These are phyloP conservation scores for Porites rus DNA, from an alignment of 92 coral and sea anemone genomes.

Conservation along the genomic window DNA sequence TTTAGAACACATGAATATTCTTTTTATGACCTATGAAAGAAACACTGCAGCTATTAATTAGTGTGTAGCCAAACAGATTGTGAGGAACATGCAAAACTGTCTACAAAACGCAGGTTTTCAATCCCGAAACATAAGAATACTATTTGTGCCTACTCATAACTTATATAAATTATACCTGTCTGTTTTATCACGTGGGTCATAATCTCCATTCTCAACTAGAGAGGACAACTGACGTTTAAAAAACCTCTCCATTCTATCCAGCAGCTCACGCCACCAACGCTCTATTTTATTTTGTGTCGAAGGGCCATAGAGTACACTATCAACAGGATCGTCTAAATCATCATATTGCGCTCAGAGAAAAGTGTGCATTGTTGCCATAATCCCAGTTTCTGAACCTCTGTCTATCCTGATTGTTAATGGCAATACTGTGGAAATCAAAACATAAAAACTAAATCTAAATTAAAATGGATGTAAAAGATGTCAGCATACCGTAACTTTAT, in stretches of 20 bases:
- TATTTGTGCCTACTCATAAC: too few species aligned
- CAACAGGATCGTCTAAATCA: constrained; percentile 61
- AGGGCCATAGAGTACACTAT: constrained; percentile 69
- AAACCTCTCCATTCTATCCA: constrained; percentile 72
- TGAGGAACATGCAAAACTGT: too few species aligned
- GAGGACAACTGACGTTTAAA: constrained; percentile 62
- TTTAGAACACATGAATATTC: too few species aligned
- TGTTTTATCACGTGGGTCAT: too few species aligned
- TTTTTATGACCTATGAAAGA: too few species aligned
- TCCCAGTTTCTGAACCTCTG: constrained; percentile 75
- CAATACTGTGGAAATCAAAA: too few species aligned
- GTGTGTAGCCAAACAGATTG: too few species aligned
- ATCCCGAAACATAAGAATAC: neutral
- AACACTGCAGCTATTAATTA: too few species aligned
- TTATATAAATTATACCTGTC: too few species aligned
- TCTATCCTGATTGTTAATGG: constrained; percentile 59
- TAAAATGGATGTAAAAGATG: too few species aligned
- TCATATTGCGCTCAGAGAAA: constrained; percentile 52
- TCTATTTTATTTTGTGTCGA: constrained; percentile 81
- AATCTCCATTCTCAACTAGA: constrained; percentile 79
- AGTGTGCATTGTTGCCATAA: constrained; percentile 77
- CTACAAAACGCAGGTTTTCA: constrained; percentile 5
- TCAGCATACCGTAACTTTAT: neutral
- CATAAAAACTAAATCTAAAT: too few species aligned
- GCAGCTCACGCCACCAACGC: constrained; percentile 73